phyloP scores from a whole-genome alignment of 1,140 invertebrate species.

The Acromyrmex echinatior region DNA sequence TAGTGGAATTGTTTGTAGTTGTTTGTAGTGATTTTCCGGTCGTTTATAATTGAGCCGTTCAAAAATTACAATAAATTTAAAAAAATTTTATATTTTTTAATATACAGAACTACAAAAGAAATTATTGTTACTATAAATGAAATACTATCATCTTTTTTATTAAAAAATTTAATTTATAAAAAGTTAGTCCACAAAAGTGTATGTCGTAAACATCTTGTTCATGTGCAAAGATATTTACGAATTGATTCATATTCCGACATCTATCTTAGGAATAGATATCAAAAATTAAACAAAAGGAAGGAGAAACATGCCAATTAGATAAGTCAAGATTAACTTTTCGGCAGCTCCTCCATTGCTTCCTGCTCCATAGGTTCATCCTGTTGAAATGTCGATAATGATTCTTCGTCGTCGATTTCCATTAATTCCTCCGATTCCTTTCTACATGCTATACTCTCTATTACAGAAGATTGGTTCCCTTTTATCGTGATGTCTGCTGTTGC shows the following conservation, averaged over 20 bases:
- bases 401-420: constrained; percentile 84
- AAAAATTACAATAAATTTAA: too few relatives aligned
- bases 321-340: constrained; percentile 82
- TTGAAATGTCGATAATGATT: constrained; percentile 72
- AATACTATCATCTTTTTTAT: too few relatives aligned
- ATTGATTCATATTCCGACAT: constrained; percentile 26
- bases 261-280: constrained; percentile 61
- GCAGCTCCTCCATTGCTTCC: constrained; percentile 77
- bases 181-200: too few relatives aligned
- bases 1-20: too few relatives aligned
- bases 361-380: constrained; percentile 84
- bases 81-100: too few relatives aligned
- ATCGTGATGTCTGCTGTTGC: background rate
- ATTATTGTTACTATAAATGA: too few relatives aligned
- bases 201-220: background rate
- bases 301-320: constrained; percentile 34
- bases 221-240: constrained; percentile 43
- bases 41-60: too few relatives aligned
- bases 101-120: too few relatives aligned
- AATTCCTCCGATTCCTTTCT: constrained; percentile 75
- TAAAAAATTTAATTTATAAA: too few relatives aligned
- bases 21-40: too few relatives aligned
- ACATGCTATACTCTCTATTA: constrained; percentile 51
- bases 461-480: constrained; percentile 48
- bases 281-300: constrained; percentile 50